These are phyloP conservation scores for Australoheros scitulus DNA, from an alignment of 2,113 vertebrate genomes.

Conservation along the genomic window DNA sequence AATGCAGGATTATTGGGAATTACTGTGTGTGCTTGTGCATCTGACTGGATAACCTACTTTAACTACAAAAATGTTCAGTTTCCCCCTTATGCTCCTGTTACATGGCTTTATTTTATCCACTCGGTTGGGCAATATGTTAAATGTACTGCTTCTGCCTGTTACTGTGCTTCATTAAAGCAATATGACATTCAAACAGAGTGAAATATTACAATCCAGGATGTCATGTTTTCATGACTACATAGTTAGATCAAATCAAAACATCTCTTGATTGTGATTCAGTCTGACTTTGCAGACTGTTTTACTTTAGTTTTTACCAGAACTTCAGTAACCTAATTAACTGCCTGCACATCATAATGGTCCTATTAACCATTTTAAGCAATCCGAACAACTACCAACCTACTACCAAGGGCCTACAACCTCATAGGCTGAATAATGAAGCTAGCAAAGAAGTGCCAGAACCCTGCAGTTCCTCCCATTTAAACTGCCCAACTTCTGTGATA, in stretches of 20 bases:
- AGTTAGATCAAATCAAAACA: conserved; percentile 1
- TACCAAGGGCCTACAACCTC: neutral
- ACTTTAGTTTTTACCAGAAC: conserved; percentile 4
- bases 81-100: neutral
- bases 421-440: neutral
- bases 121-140: neutral
- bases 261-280: conserved; percentile 21
- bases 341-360: neutral
- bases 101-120: conserved; percentile 1
- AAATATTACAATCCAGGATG: conserved; percentile 26
- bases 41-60: conserved; percentile 21
- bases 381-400: neutral
- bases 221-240: conserved; percentile 4
- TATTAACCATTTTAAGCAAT: neutral
- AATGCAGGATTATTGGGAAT: conserved; percentile 12
- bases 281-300: neutral
- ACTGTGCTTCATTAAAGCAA: conserved; percentile 20
- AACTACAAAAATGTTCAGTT: neutral
- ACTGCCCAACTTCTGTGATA: neutral
- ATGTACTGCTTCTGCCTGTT: conserved; percentile 19
- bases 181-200: conserved; percentile 19
- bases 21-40: conserved; percentile 10
- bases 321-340: neutral
- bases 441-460: neutral
- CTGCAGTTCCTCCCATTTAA: neutral